Percentiles rank a stretch among this genome's conserved stretches.
Evolutionary conservation across 2,797 vertebrate species (phyloP).

Genomic region (Alectoris magna): DNA sequence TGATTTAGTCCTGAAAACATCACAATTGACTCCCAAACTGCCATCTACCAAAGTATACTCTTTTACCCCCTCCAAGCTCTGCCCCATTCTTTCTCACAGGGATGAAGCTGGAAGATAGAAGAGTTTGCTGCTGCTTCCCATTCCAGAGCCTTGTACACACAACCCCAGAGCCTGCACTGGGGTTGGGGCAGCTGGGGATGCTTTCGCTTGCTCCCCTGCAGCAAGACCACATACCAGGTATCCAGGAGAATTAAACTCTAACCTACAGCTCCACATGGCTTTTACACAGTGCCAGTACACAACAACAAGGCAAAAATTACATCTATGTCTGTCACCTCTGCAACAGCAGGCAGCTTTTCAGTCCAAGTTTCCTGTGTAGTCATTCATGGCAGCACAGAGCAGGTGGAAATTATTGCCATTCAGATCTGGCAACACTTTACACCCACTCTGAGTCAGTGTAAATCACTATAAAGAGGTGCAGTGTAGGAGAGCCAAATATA

Average conservation of each 20-base stretch:
- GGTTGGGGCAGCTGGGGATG: background rate
- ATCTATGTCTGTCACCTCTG: constrained; percentile 15
- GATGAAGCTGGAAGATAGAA: background rate
- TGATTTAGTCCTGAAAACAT: background rate
- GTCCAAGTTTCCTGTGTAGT: background rate
- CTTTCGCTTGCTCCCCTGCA: background rate
- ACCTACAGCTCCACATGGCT: background rate
- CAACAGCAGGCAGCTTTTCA: constrained; percentile 28
- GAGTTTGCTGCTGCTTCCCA: background rate
- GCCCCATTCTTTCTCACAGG: background rate
- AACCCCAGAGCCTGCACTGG: background rate
- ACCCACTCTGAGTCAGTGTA: background rate
- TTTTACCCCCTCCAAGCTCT: background rate
- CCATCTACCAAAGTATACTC: background rate
- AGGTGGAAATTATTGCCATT: constrained; percentile 12
- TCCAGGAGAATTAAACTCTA: background rate
- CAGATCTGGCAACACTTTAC: constrained; percentile 7
- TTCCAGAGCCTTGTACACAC: background rate
- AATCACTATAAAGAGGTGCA: background rate
- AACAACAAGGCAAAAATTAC: constrained; percentile 38
- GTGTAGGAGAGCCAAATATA: background rate
- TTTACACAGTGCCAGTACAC: background rate
- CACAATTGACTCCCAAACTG: background rate
- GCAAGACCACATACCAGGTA: background rate
- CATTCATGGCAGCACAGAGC: constrained; percentile 23